phyloP scores from a whole-genome alignment of 2,797 vertebrate species.

The Tadarida brasiliensis region DNA sequence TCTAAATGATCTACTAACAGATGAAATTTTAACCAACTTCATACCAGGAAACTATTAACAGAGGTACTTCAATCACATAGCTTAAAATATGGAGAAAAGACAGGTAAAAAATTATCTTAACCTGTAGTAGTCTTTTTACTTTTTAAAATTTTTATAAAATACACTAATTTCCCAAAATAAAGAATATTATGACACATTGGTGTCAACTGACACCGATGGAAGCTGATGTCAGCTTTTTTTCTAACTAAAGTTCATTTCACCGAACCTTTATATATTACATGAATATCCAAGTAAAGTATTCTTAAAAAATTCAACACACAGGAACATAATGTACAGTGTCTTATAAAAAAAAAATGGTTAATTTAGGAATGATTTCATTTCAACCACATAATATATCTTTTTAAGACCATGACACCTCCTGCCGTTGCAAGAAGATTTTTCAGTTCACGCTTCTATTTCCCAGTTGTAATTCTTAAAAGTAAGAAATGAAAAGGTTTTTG shows the following conservation, averaged over 20 bases:
- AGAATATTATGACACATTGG: constrained; percentile 88
- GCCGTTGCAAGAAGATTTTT: constrained; percentile 79
- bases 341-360: constrained; percentile 77
- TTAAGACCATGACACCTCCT: constrained; percentile 86
- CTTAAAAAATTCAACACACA: constrained; percentile 86
- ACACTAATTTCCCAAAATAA: constrained; percentile 90
- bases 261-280: constrained; percentile 90
- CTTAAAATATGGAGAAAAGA: constrained; percentile 88
- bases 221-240: constrained; percentile 90
- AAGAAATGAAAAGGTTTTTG: neutral
- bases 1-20: constrained; percentile 89
- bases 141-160: constrained; percentile 88
- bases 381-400: constrained; percentile 79
- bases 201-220: constrained; percentile 88
- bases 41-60: constrained; percentile 88
- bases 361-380: constrained; percentile 87
- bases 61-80: constrained; percentile 87
- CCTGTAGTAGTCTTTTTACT: constrained; percentile 89
- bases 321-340: constrained; percentile 89
- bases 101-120: constrained; percentile 87
- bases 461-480: constrained; percentile 70
- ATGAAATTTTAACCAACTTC: constrained; percentile 87
- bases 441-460: constrained; percentile 78
- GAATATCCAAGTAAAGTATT: constrained; percentile 90
- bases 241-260: constrained; percentile 92